Base-by-base conservation (phyloP, 2,888 invertebrate genomes). In the Machimus rusticus region DNA sequence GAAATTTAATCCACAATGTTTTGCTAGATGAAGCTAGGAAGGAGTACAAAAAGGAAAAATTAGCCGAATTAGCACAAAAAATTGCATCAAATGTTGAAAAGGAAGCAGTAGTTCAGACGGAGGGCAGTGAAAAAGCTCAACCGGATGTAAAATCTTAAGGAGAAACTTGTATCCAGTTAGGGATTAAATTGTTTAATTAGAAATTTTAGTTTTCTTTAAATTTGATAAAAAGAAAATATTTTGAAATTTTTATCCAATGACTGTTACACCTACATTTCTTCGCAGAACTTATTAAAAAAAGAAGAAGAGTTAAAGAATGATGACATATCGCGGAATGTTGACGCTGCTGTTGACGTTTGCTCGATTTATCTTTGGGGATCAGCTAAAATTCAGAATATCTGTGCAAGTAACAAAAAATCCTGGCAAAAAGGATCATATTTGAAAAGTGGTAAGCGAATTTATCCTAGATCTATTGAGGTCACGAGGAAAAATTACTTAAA, bases 21-120 rank as follows among this genome's bases (percentile, higher is more conserved):
- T 92, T 98, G 46, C 93, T 98, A 87, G 96, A 96, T 91, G 97
- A 97, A 90, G 98, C 98, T 0, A 96, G 95, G 90, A 95, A 95
- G 92, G 97, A 97, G 89, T 97, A 95, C 90, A 94, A 95, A 88
- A 94, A 94, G 89, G 93, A 95, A 88, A 96, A 97, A 86, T 88
- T 92, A 0, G 91, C 87, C 5, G 88, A 89, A 74, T 84, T 89
- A 8, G 89, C 87, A 77, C 19, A 81, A 14, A 43, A 84, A 84
- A 39, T 87, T 81, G 28, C 81, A 2, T 55, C 55, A 19, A 81
- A 51, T 81, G 81, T 81, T 31, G 51, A 46, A 14, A 28, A 51
- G n/a, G 51, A 19, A 51, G n/a, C 51, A n/a, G n/a, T 2, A 16
- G n/a, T n/a, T 51, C 16, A 16, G 8, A 51, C 51, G n/a, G 51